phyloP scores from a whole-genome alignment of 2,797 vertebrate genomes.

The Petrocephalus schoutedeni region DNA sequence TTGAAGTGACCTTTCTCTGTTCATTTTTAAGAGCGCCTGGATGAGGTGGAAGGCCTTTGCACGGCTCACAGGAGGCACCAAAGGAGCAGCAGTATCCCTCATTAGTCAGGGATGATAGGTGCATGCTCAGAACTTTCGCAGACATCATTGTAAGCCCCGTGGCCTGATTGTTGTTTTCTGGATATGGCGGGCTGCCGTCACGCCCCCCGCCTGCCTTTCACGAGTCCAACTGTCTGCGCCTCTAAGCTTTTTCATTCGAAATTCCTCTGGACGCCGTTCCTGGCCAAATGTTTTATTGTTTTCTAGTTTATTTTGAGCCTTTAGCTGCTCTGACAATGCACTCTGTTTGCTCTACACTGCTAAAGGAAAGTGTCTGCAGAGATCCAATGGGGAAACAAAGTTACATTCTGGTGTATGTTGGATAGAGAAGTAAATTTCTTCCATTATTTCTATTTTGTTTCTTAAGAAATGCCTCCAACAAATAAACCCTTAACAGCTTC shows the following conservation, averaged over 20 bases:
- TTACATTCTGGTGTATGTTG: background rate
- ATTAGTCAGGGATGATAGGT: conserved; percentile 6
- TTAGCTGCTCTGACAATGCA: conserved; percentile 9
- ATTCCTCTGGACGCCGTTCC: background rate
- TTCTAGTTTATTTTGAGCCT: conserved; percentile 4
- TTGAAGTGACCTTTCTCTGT: background rate
- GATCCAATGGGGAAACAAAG: background rate
- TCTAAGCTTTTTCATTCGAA: background rate
- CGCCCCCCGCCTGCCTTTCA: background rate
- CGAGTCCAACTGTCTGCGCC: background rate
- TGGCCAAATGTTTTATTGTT: background rate
- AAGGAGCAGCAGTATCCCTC: background rate
- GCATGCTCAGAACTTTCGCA: background rate
- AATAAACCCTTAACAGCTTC: background rate
- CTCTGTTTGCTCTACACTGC: background rate
- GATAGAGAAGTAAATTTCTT: background rate
- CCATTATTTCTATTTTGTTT: background rate
- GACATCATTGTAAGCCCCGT: background rate
- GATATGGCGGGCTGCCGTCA: background rate
- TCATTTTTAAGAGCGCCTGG: background rate
- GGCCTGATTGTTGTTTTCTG: background rate
- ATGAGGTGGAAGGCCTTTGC: background rate
- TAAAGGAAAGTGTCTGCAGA: background rate
- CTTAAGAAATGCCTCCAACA: background rate
- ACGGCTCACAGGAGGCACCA: background rate